Evolutionary conservation across 2,888 invertebrate genomes (phyloP).

Genomic region (Alitta virens): DNA sequence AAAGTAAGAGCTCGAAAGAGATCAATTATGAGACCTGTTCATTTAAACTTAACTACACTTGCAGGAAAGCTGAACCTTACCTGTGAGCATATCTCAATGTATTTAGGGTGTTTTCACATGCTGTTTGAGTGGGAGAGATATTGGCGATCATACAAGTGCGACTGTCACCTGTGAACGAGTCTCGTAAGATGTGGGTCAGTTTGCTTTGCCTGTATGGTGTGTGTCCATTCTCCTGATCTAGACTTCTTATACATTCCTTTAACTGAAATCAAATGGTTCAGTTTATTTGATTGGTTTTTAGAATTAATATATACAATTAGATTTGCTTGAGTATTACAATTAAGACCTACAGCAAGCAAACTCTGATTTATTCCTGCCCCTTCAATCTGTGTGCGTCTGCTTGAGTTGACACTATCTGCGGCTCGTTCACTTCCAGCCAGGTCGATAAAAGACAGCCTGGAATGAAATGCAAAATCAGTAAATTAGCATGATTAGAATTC

Average conservation of each 20-base stretch:
- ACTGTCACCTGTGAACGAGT: conserved; percentile 53
- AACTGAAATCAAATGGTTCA: too few relatives aligned
- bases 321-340: too few relatives aligned
- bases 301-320: too few relatives aligned
- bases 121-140: conserved; percentile 45
- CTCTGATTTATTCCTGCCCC: conserved; percentile 57
- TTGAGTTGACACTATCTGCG: conserved; percentile 49
- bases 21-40: too few relatives aligned
- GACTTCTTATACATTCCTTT: conserved; percentile 55
- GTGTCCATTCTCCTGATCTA: conserved; percentile 53
- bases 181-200: conserved; percentile 55
- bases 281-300: too few relatives aligned
- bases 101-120: conserved; percentile 55
- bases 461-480: conserved; percentile 7
- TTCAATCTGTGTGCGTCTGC: conserved; percentile 52
- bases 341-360: conserved; percentile 53
- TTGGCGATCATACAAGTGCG: conserved; percentile 55
- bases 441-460: conserved; percentile 55
- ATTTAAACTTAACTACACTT: too few relatives aligned
- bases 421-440: conserved; percentile 56
- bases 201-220: conserved; percentile 57
- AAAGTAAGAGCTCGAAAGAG: too few relatives aligned
- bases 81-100: conserved; percentile 56
- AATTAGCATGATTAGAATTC: background rate
- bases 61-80: too few relatives aligned